A percentile compares a stretch with the other conserved stretches of the same genome.
These are phyloP conservation scores for Allobates femoralis DNA, from an alignment of 2,797 vertebrate species.

Conservation along the genomic window DNA sequence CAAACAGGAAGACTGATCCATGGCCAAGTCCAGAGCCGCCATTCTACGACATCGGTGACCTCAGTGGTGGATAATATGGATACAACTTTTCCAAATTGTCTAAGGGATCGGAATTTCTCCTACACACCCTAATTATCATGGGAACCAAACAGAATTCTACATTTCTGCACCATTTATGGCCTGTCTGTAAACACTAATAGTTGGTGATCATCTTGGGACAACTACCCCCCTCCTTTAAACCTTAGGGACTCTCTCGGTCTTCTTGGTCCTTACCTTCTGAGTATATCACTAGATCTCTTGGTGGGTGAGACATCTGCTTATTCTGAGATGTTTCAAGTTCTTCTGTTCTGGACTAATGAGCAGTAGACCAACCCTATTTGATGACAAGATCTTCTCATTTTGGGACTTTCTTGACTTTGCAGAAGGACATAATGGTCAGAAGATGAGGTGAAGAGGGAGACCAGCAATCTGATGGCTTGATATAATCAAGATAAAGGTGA, in stretches of 20 bases:
- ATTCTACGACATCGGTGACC: background rate
- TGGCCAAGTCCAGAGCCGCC: constrained; percentile 1
- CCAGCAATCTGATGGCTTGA: too few species aligned
- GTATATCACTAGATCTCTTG: background rate
- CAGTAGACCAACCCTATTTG: background rate
- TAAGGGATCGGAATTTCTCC: background rate
- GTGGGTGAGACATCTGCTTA: background rate
- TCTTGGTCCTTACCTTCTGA: background rate
- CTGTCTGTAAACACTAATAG: background rate
- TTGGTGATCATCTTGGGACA: background rate
- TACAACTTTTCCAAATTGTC: background rate
- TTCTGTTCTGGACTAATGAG: too few species aligned
- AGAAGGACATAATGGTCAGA: too few species aligned
- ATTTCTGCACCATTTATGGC: too few species aligned
- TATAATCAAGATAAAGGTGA: too few species aligned
- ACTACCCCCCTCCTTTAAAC: too few species aligned
- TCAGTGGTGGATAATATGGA: background rate
- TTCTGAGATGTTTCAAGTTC: background rate
- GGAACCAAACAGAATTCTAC: too few species aligned
- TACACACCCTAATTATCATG: too few species aligned
- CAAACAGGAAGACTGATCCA: background rate
- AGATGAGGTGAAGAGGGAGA: too few species aligned
- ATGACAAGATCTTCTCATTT: background rate
- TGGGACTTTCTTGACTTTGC: background rate
- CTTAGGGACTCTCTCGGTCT: too few species aligned